These are phyloP conservation scores for Monarcha castaneiventris DNA, from an alignment of 2,113 vertebrate species.

Conservation along the genomic window DNA sequence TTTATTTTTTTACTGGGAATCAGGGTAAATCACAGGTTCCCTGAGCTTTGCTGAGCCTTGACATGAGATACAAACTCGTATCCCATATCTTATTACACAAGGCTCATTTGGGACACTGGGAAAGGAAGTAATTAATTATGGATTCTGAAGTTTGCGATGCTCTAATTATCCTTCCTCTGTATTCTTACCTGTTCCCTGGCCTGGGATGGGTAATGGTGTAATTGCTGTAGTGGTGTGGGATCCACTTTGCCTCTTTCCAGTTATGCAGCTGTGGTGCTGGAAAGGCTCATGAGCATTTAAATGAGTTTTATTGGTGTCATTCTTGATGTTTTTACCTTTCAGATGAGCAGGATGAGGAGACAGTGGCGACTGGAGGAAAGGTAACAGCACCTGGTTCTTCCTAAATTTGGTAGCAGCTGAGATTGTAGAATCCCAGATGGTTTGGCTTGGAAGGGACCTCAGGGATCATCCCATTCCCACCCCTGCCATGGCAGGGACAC, in stretches of 20 bases:
- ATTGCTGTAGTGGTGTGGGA: neutral
- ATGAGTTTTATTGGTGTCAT: neutral
- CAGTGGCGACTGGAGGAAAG: conserved; percentile 88
- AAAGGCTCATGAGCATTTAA: neutral
- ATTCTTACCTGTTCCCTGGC: neutral
- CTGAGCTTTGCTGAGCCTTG: neutral
- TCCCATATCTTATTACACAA: neutral
- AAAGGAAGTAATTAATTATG: neutral
- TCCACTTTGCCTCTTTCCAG: neutral
- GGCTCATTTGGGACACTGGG: neutral
- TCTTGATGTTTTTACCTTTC: conserved; percentile 37
- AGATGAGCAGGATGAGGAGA: conserved; percentile 97
- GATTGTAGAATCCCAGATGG: neutral
- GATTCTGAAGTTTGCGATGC: neutral
- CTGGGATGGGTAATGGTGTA: neutral
- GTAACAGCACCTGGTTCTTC: conserved; percentile 61
- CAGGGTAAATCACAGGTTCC: neutral
- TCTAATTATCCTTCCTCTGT: neutral
- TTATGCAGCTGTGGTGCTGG: neutral
- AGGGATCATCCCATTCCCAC: accelerated
- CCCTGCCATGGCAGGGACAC: neutral
- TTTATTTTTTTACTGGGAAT: neutral
- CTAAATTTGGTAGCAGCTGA: neutral
- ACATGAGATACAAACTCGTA: neutral
- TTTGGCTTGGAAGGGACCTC: neutral